Base-by-base conservation (phyloP, 1,140 invertebrate species). In the Centruroides vittatus region DNA sequence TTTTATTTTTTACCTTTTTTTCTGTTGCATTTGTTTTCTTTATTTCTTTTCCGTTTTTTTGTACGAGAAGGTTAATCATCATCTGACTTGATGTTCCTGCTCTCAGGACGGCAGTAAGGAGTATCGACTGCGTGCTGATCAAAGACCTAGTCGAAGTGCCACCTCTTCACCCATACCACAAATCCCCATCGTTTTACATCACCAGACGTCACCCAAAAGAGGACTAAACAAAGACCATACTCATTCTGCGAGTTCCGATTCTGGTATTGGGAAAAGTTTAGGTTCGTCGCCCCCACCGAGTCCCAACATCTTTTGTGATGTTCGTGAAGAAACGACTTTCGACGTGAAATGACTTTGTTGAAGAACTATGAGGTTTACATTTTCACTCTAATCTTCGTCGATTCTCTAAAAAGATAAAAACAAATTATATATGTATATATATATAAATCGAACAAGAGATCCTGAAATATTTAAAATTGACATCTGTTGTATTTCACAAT, bases 211-310 rank as follows among this genome's bases (percentile, higher is more conserved):
- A 11, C 62, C 59, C 11, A 61, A 56, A 8, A 53, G 64, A 47
- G 61, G 63, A 9, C 58, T 68, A 55, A 61, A 66, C 58, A 61
- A 64, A 51, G 66, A 67, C 4, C 58, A 60, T 46, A 67, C 63
- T 13, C 65, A 65, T 41, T 68, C 67, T 6, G 63, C 62, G 9
- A 70, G 67, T 58, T 68, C 68, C 23, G 69, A 70, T 52, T 70
- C 69, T 3, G 69, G 69, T 47, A 51, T 69, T 0, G 68, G 67
- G 11, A 70, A 65, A 47, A 68, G 69, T 51, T 47, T 66, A 5
- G 65, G 64, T 11, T 65, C 63, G 12, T 61, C 63, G 3, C 67
- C 68, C 9, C 68, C 66, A 3, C 61, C 65, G 9, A 69, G 68
- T 53, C 67, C 68, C 12, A 68, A 60, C 57, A 65, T 66, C 8